Conservation (phyloP, 64 coral and sea anemone genomes). For the Acropora tenuis region DNA sequence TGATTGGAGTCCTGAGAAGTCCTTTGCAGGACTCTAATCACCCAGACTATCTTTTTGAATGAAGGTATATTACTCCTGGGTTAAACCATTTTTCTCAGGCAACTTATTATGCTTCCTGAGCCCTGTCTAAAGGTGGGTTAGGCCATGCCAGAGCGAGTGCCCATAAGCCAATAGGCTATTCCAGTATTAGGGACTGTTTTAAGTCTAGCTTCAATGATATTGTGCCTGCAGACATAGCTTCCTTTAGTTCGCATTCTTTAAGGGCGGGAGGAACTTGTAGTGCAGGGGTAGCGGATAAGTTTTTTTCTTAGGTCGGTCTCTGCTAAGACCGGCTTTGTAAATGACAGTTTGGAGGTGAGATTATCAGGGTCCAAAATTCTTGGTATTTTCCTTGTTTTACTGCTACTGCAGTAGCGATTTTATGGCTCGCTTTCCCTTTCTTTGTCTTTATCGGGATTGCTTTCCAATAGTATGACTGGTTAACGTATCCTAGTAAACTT, state of each 20-base stretch:
- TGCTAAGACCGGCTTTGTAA: not conserved
- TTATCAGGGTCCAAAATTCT: not conserved
- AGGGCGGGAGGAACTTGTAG: not conserved
- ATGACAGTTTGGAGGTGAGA: not conserved
- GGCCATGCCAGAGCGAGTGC: not conserved
- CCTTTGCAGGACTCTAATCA: too few relatives aligned
- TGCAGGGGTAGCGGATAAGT: not conserved
- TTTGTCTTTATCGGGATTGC: not conserved
- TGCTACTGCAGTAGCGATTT: not conserved
- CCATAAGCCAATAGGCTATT: not conserved
- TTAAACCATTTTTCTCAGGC: not conserved
- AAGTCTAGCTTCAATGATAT: not conserved
- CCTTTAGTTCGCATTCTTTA: not conserved
- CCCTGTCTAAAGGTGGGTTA: not conserved
- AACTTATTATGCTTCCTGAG: not conserved
- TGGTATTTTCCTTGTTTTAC: not conserved
- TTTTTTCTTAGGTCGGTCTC: not conserved
- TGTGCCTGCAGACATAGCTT: not conserved
- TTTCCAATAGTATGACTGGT: too few relatives aligned
- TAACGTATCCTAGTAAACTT: too few relatives aligned
- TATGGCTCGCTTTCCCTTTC: not conserved
- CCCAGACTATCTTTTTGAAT: too few relatives aligned
- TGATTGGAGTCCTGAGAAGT: too few relatives aligned
- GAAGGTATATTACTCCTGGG: too few relatives aligned
- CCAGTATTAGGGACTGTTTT: not conserved